phyloP scores from a whole-genome alignment of 2,888 invertebrate species.

The Crioceris asparagi region DNA sequence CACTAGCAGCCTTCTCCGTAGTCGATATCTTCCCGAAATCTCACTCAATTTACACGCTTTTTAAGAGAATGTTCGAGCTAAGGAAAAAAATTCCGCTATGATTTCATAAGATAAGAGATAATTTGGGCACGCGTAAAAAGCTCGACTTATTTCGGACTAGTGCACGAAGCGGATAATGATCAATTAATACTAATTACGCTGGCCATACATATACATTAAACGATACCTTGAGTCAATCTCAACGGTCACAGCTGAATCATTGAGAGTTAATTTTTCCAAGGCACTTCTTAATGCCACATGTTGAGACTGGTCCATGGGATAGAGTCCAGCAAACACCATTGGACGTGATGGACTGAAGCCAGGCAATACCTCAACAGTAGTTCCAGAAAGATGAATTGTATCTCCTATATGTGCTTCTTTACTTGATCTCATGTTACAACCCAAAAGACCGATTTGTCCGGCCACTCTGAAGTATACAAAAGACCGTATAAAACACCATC shows the following conservation, averaged over 20 bases:
- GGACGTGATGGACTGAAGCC: constrained; percentile 61
- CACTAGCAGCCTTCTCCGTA: too few species aligned
- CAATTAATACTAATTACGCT: too few species aligned
- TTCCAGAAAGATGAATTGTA: constrained; percentile 50
- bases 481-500: too few species aligned
- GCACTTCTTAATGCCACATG: constrained; percentile 63
- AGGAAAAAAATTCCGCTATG: too few species aligned
- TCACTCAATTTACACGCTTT: too few species aligned
- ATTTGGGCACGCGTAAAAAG: too few species aligned
- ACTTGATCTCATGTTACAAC: constrained; percentile 66
- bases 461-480: constrained; percentile 45
- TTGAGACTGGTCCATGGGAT: constrained; percentile 84
- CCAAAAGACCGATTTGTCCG: constrained; percentile 89
- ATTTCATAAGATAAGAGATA: too few species aligned
- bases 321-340: constrained; percentile 83
- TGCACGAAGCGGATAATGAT: too few species aligned
- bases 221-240: constrained; percentile 67
- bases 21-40: too few species aligned
- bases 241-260: constrained; percentile 87
- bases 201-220: not conserved
- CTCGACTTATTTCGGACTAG: too few species aligned
- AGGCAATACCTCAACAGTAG: constrained; percentile 46
- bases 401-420: constrained; percentile 69
- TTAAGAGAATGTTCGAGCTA: too few species aligned
- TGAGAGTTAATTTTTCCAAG: constrained; percentile 83